A percentile compares a stretch with the other conserved stretches of the same genome.
phyloP scores from a whole-genome alignment of 2,888 invertebrate genomes.

The Cylloceria caligata region DNA sequence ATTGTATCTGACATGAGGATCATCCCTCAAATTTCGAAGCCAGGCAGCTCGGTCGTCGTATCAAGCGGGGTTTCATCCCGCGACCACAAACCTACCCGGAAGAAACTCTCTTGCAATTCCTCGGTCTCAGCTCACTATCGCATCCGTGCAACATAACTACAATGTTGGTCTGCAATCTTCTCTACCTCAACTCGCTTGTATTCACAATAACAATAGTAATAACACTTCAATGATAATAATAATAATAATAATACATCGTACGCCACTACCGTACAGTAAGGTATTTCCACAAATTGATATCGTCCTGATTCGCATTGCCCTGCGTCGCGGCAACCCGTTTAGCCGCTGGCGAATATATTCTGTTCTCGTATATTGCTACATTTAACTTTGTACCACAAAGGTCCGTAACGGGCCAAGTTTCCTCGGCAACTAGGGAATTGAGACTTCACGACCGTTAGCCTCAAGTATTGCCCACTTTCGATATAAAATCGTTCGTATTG shows the following conservation, averaged over 20 bases:
- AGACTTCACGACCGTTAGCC: slow-evolving; percentile 15
- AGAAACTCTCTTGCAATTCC: slow-evolving; percentile 38
- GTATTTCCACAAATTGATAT: slow-evolving; percentile 20
- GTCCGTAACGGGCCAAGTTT: not conserved
- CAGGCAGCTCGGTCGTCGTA: slow-evolving; percentile 33
- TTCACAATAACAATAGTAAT: too few species aligned
- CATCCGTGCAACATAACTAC: slow-evolving; percentile 36
- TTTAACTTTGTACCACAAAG: not conserved
- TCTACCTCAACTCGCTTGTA: not conserved
- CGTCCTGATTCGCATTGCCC: slow-evolving; percentile 2
- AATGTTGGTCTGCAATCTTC: slow-evolving; percentile 30
- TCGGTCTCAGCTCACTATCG: slow-evolving; percentile 20
- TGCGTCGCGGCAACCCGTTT: slow-evolving; percentile 13
- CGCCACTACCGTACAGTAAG: not conserved
- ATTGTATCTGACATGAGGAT: slow-evolving; percentile 64
- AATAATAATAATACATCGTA: too few species aligned
- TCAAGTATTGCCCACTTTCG: not conserved
- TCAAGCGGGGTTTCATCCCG: slow-evolving; percentile 43
- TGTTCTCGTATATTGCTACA: not conserved
- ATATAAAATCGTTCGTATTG: slow-evolving; percentile 25
- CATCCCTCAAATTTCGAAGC: slow-evolving; percentile 48
- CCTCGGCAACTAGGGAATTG: slow-evolving; percentile 3
- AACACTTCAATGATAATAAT: too few species aligned
- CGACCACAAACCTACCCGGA: slow-evolving; percentile 53
- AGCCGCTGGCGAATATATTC: not conserved